Conservation (phyloP, 1,140 invertebrate genomes). For the Pantala flavescens region DNA sequence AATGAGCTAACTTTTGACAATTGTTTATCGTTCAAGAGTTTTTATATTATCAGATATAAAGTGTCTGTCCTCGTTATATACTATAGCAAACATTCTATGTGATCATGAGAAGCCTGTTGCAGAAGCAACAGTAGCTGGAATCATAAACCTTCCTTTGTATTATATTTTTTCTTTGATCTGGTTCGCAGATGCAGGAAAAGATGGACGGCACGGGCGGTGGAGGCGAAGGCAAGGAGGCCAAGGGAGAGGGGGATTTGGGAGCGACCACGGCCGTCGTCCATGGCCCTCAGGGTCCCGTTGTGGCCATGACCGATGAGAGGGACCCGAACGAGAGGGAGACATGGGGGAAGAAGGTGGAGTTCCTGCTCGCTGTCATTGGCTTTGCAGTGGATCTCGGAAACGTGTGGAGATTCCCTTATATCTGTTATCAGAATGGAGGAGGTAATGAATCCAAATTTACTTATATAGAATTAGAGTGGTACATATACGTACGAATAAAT, state of each 20-base stretch:
- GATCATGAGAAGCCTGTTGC: no score
- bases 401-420: conserved; percentile 54
- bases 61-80: no score
- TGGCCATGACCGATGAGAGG: conserved; percentile 50
- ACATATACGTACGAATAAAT: no score
- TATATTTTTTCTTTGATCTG: no score
- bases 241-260: neutral
- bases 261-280: neutral
- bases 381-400: conserved; percentile 79
- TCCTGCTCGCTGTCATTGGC: conserved; percentile 73
- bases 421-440: conserved; percentile 26
- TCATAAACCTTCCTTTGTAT: no score
- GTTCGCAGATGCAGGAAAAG: neutral
- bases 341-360: conserved; percentile 79
- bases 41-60: no score
- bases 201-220: neutral
- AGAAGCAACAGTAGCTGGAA: no score
- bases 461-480: no score
- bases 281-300: conserved; percentile 28
- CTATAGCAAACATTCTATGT: no score
- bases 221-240: conserved; percentile 26
- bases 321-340: conserved; percentile 50
- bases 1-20: no score
- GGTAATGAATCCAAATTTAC: conserved; percentile 17
- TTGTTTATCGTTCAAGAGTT: no score